Conservation (phyloP, 2,113 vertebrate species). For the Pimephales promelas region DNA sequence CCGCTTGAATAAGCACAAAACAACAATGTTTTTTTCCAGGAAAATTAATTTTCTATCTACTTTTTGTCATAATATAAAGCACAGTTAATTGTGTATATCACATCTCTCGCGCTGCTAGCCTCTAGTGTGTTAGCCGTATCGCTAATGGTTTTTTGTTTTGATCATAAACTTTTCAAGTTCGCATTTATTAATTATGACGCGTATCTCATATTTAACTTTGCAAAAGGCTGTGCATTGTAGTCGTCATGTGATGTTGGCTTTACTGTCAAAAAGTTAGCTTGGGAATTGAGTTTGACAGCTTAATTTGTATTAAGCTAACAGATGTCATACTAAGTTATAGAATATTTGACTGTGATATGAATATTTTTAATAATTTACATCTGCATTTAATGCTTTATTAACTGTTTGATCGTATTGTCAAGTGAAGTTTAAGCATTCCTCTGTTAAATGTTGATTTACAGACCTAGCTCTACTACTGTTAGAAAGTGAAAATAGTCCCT, state of each 20-base stretch:
- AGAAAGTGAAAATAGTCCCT: not conserved
- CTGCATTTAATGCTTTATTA: not conserved
- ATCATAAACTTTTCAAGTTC: not conserved
- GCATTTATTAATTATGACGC: not conserved
- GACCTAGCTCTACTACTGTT: not conserved
- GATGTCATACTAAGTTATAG: not conserved
- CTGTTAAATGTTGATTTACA: not conserved
- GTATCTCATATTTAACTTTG: not conserved
- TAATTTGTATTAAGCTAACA: not conserved
- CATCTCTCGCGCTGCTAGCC: slow-evolving; percentile 4
- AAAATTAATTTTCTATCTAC: not conserved
- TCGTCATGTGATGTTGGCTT: not conserved
- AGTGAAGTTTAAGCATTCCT: not conserved
- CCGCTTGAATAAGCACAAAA: not conserved
- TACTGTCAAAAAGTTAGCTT: not conserved
- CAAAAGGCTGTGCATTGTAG: not conserved
- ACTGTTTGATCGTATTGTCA: not conserved
- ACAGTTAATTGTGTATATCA: not conserved
- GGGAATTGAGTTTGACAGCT: not conserved
- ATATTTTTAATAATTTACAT: not conserved
- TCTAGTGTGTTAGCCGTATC: slow-evolving; percentile 5
- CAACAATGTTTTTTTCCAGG: not conserved
- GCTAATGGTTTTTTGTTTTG: slow-evolving; percentile 13
- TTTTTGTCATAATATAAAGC: not conserved
- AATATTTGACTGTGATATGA: not conserved